Evolutionary conservation across 2,797 vertebrate genomes (phyloP).

Genomic region (Halcyon chelicuti): DNA sequence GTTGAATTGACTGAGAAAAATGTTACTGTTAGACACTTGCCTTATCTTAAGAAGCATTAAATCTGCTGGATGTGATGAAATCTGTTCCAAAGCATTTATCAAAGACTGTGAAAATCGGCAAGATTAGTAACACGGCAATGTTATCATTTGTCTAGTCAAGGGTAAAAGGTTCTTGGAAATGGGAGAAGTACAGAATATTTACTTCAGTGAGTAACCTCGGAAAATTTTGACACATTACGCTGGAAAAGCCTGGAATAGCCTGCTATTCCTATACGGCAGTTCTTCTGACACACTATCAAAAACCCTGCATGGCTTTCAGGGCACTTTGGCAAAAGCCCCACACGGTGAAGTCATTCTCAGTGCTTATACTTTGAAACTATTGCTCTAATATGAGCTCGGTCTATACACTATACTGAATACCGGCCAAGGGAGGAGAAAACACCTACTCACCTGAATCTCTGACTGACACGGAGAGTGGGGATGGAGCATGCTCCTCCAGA

Average conservation of each 20-base stretch:
- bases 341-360: not conserved
- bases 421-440: not conserved
- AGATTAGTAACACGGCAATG: not conserved
- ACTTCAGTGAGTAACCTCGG: not conserved
- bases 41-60: slow-evolving; percentile 33
- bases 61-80: slow-evolving; percentile 49
- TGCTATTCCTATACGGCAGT: not conserved
- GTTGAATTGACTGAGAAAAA: slow-evolving; percentile 49
- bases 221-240: not conserved
- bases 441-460: not conserved
- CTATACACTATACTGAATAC: not conserved
- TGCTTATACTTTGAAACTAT: not conserved
- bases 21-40: slow-evolving; percentile 9
- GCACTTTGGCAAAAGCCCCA: not conserved
- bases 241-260: not conserved
- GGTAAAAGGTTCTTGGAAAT: slow-evolving; percentile 27
- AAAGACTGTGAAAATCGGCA: slow-evolving; percentile 27
- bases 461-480: rapidly evolving
- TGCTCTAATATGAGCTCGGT: rapidly evolving
- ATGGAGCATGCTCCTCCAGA: rapidly evolving
- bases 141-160: slow-evolving; percentile 41
- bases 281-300: not conserved
- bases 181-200: not conserved
- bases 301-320: not conserved
- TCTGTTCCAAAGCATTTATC: slow-evolving; percentile 47